Base-by-base conservation (phyloP, 2,888 invertebrate species). In the Altica lythri region DNA sequence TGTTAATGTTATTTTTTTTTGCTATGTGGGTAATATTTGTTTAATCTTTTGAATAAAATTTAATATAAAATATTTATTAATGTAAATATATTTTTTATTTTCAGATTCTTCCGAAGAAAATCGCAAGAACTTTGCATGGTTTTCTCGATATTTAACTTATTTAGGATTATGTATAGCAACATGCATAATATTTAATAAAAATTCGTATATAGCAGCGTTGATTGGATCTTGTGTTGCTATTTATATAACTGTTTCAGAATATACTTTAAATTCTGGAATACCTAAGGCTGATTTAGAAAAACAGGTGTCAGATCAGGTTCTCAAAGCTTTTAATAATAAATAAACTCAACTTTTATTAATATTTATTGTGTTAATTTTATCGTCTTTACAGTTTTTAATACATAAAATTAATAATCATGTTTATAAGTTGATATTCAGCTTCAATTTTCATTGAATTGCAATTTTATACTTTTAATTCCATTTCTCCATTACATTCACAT, bases 211-310 rank as follows among this genome's bases (percentile, higher is more conserved):
- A 30, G 93, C 93, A 6, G 86, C 88, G 49, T 72, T 89, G 40
- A 86, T 95, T 44, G 94, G 93, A 1, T 77, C 89, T 0, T 80
- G 86, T 63, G 93, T 94, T 12, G 85, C 89, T 16, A 72, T 88
- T 19, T 95, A 95, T 73, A 93, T 95, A 65, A 81, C 90, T 1
- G 83, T 88, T 4, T 92, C 94, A 0, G 94, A 94, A 73, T 94
- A 93, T 72, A 87, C 90, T 71, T 78, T 78, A 72, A 73, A 70
- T 53, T 60, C 71, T 18, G 65, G 68, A 30, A 68, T 65, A 22
- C 70, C 72, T 22, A 70, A 70, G 57, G 64, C 66, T 8, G 70
- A 72, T 3, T 53, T 71, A 45, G 61, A 69, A 47, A 65, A 68
- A 29, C 67, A 67, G 51, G 52, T 67, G 16, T 57, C 62, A 19